Evolutionary conservation across 1,140 invertebrate genomes (phyloP).

Genomic region (Acromyrmex heyeri): DNA sequence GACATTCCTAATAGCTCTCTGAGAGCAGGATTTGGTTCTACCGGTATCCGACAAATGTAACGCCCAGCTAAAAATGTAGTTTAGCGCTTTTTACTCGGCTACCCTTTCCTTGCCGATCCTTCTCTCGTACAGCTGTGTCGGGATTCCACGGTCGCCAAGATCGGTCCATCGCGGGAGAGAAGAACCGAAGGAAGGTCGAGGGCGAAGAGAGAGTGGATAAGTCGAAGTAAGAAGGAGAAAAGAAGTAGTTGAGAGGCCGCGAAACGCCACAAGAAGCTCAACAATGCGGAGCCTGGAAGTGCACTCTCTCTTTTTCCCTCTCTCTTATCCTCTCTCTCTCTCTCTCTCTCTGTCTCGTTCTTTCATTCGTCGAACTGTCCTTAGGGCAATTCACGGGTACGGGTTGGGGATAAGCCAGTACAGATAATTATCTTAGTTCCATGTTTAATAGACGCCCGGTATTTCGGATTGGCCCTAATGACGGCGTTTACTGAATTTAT

Average conservation of each 20-base stretch:
- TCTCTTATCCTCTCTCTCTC: not conserved
- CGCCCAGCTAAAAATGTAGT: conserved; percentile 74
- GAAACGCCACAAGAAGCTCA: conserved; percentile 73
- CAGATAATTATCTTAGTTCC: conserved; percentile 85
- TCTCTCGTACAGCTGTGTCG: conserved; percentile 68
- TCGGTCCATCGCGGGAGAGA: conserved; percentile 25
- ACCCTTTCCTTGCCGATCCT: not conserved
- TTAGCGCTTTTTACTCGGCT: conserved; percentile 71
- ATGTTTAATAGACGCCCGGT: conserved; percentile 85
- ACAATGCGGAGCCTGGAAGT: conserved; percentile 76
- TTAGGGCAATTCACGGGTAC: conserved; percentile 54
- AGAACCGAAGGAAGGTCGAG: conserved; percentile 37
- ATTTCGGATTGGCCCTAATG: conserved; percentile 85
- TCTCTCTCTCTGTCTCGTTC: not conserved
- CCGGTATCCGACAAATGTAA: conserved; percentile 80
- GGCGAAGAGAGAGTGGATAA: not conserved
- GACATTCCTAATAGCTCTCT: conserved; percentile 60
- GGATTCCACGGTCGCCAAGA: conserved; percentile 65
- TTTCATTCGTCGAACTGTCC: conserved; percentile 15
- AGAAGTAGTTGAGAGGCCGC: conserved; percentile 42
- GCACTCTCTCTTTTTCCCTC: not conserved
- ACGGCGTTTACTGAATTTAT: conserved; percentile 86
- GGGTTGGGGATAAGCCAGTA: conserved; percentile 59
- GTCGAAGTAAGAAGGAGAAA: conserved; percentile 10
- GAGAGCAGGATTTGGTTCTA: not conserved